A percentile compares a stretch with the other conserved stretches of the same genome.
phyloP scores from a whole-genome alignment of 53 echinoderm and acorn worm species.

The Holothuria leucospilota region DNA sequence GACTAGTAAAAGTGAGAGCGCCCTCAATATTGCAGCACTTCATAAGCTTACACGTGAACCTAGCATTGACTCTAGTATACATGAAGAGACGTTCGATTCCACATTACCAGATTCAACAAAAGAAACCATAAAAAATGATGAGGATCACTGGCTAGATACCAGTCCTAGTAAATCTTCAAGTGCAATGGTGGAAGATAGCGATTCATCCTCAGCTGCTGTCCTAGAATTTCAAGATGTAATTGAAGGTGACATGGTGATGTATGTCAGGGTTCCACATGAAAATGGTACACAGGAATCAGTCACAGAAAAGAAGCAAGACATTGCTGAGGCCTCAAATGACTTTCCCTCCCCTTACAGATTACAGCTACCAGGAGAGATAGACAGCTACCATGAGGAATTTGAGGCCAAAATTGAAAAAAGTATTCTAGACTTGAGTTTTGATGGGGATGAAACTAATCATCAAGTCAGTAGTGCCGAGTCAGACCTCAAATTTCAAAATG shows the following conservation, averaged over 20 bases:
- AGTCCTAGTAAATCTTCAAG: conserved; percentile 55
- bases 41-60: conserved; percentile 24
- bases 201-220: conserved; percentile 5
- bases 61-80: conserved; percentile 25
- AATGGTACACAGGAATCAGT: not conserved
- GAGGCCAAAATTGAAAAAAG: conserved; percentile 24
- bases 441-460: conserved; percentile 19
- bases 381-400: conserved; percentile 3
- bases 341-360: not conserved
- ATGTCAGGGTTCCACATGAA: not conserved
- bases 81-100: conserved; percentile 26
- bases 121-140: not conserved
- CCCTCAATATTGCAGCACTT: conserved; percentile 17
- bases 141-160: conserved; percentile 21
- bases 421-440: conserved; percentile 24
- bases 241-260: conserved; percentile 23
- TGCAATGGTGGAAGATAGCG: conserved; percentile 40
- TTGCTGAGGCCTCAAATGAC: no score
- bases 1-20: conserved; percentile 34
- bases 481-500: not conserved
- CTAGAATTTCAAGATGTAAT: conserved; percentile 3
- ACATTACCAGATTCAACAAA: conserved; percentile 14
- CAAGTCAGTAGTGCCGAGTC: conserved; percentile 13
- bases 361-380: conserved; percentile 17
- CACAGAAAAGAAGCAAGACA: no score